Evolutionary conservation across 2,113 vertebrate species (phyloP).

Genomic region (Chinchilla lanigera): DNA sequence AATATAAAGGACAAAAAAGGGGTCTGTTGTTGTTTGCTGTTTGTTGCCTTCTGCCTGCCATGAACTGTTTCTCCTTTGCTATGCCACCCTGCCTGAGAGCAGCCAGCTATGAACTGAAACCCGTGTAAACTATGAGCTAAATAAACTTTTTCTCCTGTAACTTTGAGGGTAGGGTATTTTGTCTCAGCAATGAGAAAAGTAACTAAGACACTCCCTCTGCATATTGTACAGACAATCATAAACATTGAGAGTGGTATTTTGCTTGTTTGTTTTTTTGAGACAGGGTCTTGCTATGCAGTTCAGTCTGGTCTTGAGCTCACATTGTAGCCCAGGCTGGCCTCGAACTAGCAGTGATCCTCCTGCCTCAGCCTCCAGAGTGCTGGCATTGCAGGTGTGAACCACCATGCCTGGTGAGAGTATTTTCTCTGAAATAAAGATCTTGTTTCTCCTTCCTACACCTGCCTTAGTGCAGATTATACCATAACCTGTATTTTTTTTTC

Average conservation of each 20-base stretch:
- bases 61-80: neutral
- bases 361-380: too few species aligned
- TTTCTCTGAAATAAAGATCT: neutral
- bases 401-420: too few species aligned
- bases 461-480: neutral
- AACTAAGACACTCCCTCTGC: neutral
- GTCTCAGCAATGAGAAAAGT: neutral
- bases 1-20: neutral
- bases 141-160: neutral
- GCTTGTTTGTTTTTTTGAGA: too few species aligned
- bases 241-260: neutral
- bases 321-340: too few species aligned
- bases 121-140: neutral
- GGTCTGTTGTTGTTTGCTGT: neutral
- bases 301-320: too few species aligned
- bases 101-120: neutral
- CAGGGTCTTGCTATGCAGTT: too few species aligned
- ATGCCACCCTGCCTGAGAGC: neutral
- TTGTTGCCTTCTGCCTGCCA: neutral
- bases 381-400: too few species aligned
- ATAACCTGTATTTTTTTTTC: neutral
- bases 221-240: neutral
- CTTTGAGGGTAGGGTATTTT: neutral
- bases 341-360: too few species aligned
- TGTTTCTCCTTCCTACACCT: neutral